Percentiles rank a stretch among this genome's conserved stretches.
These are phyloP conservation scores for Athrips mouffetella DNA, from an alignment of 2,888 invertebrate species.

Conservation along the genomic window DNA sequence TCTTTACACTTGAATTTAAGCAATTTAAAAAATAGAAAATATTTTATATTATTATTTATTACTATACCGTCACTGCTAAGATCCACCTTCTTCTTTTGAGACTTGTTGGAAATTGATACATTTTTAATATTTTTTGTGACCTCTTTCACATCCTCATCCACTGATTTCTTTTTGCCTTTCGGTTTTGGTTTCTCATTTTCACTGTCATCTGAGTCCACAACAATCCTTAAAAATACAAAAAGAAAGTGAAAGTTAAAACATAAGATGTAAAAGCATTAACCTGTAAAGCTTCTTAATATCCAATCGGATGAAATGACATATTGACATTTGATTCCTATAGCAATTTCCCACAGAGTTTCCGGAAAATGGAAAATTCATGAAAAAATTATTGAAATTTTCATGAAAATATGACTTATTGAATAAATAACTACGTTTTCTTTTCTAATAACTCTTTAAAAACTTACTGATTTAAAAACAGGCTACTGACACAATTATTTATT, in stretches of 20 bases:
- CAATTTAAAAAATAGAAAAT: neutral
- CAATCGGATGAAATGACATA: too few relatives aligned
- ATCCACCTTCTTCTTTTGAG: conserved; percentile 64
- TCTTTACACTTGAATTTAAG: too few relatives aligned
- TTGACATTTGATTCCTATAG: too few relatives aligned
- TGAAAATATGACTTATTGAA: too few relatives aligned
- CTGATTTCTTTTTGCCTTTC: conserved; percentile 70
- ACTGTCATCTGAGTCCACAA: conserved; percentile 65
- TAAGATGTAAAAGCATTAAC: neutral
- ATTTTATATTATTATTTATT: neutral
- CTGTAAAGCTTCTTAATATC: too few relatives aligned
- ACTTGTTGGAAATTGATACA: conserved; percentile 76
- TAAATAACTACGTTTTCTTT: too few relatives aligned
- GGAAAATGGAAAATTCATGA: too few relatives aligned
- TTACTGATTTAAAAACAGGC: too few relatives aligned
- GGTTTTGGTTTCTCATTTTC: conserved; percentile 69
- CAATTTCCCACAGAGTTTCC: too few relatives aligned
- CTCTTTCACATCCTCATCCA: conserved; percentile 69
- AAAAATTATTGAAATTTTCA: too few relatives aligned
- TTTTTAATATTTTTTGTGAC: conserved; percentile 79
- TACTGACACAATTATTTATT: too few relatives aligned
- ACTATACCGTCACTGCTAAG: conserved; percentile 57
- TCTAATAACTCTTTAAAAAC: too few relatives aligned
- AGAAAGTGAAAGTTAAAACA: neutral
- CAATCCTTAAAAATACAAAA: conserved; percentile 38